Evolutionary conservation across 1,140 invertebrate genomes (phyloP).

Genomic region (Apis cerana): DNA sequence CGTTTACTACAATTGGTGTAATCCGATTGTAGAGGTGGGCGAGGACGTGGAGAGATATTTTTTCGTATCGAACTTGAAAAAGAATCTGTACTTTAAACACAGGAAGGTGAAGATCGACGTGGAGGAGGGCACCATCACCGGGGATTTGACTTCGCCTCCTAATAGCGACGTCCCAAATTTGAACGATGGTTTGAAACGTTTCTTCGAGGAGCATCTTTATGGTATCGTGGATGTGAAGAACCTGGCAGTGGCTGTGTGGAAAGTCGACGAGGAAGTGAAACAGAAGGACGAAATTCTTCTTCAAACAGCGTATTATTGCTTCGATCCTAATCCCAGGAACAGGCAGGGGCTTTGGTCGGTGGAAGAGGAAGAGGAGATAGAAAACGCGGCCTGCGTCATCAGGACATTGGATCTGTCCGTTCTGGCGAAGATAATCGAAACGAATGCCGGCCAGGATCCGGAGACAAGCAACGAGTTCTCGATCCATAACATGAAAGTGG

Average conservation of each 20-base stretch:
- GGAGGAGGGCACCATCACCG: constrained; percentile 66
- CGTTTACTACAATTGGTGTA: constrained; percentile 73
- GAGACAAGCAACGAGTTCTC: constrained; percentile 55
- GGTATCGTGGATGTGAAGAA: constrained; percentile 68
- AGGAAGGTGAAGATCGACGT: constrained; percentile 67
- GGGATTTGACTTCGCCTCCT: constrained; percentile 45
- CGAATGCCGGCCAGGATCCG: constrained; percentile 19
- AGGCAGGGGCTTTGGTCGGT: constrained; percentile 26
- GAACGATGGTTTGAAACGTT: constrained; percentile 56
- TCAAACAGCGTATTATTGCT: constrained; percentile 68
- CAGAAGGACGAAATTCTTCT: constrained; percentile 57
- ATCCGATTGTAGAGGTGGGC: constrained; percentile 46
- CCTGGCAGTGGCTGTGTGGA: constrained; percentile 71
- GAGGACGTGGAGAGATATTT: constrained; percentile 47
- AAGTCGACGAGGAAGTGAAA: constrained; percentile 68
- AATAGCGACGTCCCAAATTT: constrained; percentile 56
- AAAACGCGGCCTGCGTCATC: constrained; percentile 64
- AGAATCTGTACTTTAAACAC: constrained; percentile 69
- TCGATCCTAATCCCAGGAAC: constrained; percentile 67
- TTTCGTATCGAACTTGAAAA: constrained; percentile 62
- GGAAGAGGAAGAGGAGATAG: constrained; percentile 26
- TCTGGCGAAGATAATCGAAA: constrained; percentile 59
- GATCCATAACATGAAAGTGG: constrained; percentile 71
- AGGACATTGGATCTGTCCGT: constrained; percentile 57
- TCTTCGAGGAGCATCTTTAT: constrained; percentile 68